These are phyloP conservation scores for Orchesellides sinensis DNA, from an alignment of 2,888 invertebrate species.

Conservation along the genomic window DNA sequence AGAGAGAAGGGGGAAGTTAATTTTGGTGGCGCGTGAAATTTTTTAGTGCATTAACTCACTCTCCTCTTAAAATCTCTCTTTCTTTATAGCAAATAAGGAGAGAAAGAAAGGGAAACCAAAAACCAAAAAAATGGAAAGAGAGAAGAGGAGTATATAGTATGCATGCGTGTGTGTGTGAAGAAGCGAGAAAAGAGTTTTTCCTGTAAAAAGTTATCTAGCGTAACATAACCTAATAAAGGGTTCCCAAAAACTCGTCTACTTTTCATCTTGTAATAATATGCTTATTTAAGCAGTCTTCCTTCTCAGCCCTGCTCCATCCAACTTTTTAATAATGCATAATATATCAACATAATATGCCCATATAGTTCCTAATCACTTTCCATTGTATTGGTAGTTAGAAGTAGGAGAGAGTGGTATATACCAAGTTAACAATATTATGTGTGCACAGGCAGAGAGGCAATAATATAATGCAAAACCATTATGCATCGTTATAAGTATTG, in stretches of 20 bases:
- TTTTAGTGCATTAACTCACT: constrained; percentile 64
- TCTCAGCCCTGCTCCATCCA: constrained; percentile 19
- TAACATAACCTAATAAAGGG: constrained; percentile 60
- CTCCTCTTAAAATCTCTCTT: no score
- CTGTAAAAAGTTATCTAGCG: constrained; percentile 56
- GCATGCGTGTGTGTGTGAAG: background rate
- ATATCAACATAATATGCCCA: constrained; percentile 44
- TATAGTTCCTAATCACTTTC: no score
- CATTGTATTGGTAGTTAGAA: no score
- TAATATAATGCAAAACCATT: no score
- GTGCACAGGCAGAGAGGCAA: no score
- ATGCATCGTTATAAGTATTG: background rate
- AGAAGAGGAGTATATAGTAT: constrained; percentile 30
- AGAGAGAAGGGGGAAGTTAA: constrained; percentile 71
- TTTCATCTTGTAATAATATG: constrained; percentile 64
- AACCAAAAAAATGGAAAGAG: constrained; percentile 32
- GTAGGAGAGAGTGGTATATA: no score
- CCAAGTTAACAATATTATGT: no score
- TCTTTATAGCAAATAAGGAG: background rate
- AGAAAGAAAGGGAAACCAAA: constrained; percentile 43
- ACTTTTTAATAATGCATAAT: constrained; percentile 60
- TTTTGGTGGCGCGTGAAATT: constrained; percentile 75
- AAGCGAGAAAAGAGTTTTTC: constrained; percentile 6
- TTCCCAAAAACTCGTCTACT: constrained; percentile 44
- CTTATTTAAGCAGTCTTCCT: constrained; percentile 62